A percentile compares a stretch with the other conserved stretches of the same genome.
phyloP scores from a whole-genome alignment of 2,888 invertebrate genomes.

The Opisthograptis luteolata region DNA sequence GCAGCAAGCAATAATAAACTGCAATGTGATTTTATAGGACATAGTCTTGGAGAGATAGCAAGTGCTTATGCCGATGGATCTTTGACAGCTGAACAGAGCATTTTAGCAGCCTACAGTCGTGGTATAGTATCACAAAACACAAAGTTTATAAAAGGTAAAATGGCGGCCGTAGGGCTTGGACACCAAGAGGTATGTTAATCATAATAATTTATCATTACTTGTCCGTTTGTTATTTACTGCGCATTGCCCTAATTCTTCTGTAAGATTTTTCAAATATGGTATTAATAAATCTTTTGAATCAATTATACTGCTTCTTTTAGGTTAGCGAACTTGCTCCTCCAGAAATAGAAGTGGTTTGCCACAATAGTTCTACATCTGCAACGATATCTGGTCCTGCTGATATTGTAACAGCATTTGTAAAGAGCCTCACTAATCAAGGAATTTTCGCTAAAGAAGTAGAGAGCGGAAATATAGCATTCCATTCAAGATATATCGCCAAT shows the following conservation, averaged over 20 bases:
- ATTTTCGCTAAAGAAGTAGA: conserved; percentile 65
- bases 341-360: conserved; percentile 90
- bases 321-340: conserved; percentile 69
- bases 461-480: conserved; percentile 94
- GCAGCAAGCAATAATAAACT: too few relatives aligned
- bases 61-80: conserved; percentile 97
- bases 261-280: neutral
- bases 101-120: conserved; percentile 90
- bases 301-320: conserved; percentile 35
- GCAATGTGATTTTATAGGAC: conserved; percentile 86
- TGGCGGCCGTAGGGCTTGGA: conserved; percentile 92
- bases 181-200: conserved; percentile 66
- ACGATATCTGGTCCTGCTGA: conserved; percentile 91
- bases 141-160: conserved; percentile 88
- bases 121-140: conserved; percentile 88
- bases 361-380: conserved; percentile 90
- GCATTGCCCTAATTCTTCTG: too few relatives aligned
- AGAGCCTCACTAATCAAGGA: conserved; percentile 55
- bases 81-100: conserved; percentile 91
- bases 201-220: too few relatives aligned
- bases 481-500: conserved; percentile 90
- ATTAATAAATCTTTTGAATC: too few relatives aligned
- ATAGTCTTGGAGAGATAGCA: conserved; percentile 96
- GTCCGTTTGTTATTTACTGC: too few relatives aligned
- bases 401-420: conserved; percentile 84